Conservation (phyloP, 2,888 invertebrate species). For the Dysmachus trigonus region DNA sequence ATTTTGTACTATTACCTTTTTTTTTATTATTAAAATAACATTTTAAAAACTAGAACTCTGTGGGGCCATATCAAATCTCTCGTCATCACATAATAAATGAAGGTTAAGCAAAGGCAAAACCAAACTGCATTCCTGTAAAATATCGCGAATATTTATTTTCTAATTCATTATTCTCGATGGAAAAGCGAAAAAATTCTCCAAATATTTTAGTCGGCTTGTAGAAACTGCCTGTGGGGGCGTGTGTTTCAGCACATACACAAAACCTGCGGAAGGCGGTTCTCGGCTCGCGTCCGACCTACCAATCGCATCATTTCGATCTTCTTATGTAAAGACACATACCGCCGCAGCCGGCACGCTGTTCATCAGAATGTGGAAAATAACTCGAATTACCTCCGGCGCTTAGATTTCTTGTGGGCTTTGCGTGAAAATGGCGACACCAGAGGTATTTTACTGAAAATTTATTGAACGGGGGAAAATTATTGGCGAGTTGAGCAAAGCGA, state of each 20-base stretch:
- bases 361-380: slow-evolving; percentile 30
- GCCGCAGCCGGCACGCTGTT: background rate
- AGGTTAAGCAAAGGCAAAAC: no score
- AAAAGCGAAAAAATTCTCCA: background rate
- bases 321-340: slow-evolving; percentile 23
- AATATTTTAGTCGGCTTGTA: background rate
- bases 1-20: no score
- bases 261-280: background rate
- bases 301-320: slow-evolving; percentile 26
- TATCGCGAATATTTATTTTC: no score
- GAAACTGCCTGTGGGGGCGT: background rate
- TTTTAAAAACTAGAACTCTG: no score
- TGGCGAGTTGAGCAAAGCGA: background rate
- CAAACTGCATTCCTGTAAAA: no score
- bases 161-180: no score
- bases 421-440: slow-evolving; percentile 36
- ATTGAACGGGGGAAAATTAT: background rate
- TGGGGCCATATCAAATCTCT: no score
- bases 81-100: no score
- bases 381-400: slow-evolving; percentile 23
- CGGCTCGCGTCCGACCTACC: background rate
- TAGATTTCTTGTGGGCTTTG: slow-evolving; percentile 13
- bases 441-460: background rate
- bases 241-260: background rate
- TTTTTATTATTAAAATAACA: no score